These are phyloP conservation scores for Agrotis puta DNA, from an alignment of 2,888 invertebrate genomes.

Conservation along the genomic window DNA sequence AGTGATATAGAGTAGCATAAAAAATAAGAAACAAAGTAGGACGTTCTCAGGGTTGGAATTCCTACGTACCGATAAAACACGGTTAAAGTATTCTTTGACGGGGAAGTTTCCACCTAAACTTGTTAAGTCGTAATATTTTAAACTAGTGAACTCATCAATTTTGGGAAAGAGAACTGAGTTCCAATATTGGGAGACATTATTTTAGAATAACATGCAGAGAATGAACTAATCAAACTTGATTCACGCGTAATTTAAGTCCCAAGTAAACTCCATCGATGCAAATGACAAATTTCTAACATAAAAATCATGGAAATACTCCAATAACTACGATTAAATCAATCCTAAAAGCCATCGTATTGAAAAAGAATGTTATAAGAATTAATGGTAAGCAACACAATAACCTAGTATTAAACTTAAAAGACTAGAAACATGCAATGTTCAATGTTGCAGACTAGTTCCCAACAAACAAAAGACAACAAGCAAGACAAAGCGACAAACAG, in stretches of 20 bases:
- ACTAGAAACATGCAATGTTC: slow-evolving; percentile 14
- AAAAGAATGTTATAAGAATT: neutral
- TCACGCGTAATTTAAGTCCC: too few relatives aligned
- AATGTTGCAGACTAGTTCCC: slow-evolving; percentile 17
- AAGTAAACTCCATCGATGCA: too few relatives aligned
- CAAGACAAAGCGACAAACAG: slow-evolving; percentile 5
- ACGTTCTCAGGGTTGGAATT: neutral
- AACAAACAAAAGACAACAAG: slow-evolving; percentile 30
- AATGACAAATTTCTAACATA: too few relatives aligned
- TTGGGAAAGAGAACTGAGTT: neutral
- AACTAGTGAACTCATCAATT: slow-evolving; percentile 13
- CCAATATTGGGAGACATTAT: neutral
- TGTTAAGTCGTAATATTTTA: slow-evolving; percentile 9
- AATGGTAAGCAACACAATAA: neutral
- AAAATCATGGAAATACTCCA: too few relatives aligned
- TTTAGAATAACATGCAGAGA: too few relatives aligned
- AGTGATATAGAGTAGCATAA: neutral
- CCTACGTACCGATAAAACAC: too few relatives aligned
- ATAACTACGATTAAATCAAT: neutral
- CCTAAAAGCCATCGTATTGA: neutral
- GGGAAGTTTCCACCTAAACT: slow-evolving; percentile 26
- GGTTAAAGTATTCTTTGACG: neutral
- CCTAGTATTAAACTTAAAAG: neutral
- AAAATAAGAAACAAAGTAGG: neutral
- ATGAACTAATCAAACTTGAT: too few relatives aligned